Base-by-base conservation (phyloP, 2,797 vertebrate species). In the Tokudaia muenninki region DNA sequence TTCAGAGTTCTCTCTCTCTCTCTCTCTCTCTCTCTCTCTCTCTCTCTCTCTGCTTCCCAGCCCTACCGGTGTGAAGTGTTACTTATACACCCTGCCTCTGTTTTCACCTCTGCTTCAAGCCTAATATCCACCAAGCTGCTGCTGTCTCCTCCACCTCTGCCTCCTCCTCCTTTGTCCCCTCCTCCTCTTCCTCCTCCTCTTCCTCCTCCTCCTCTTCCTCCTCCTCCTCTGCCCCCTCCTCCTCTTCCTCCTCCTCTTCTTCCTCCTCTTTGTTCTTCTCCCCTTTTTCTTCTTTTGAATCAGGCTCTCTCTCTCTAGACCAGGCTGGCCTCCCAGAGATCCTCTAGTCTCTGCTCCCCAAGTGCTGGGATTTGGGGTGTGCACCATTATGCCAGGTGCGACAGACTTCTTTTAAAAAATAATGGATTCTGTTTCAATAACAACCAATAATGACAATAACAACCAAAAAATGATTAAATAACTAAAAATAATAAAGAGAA, bases 401-500 rank as follows among this genome's bases (percentile, higher is more conserved):
- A 91, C 17, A 81, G 77, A 0, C 8, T 72, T 50, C 72, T 94
- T 94, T 72, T 3, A 37, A 57, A 57, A 57, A 82, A 24, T 41
- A 74, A 41, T 41, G 10, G 37, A 74, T 22, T 21, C 21, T 41
- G 72, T 41, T 41, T 41, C 9, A 41, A 24, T 13, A 74, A 41
- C n/a, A 19, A n/a, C 14, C 9, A 41, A 41, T 13, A 74, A 41
- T 9, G 14, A n/a, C 34, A 70, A 70, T 70, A 31, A n/a, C 17
- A 3, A 26, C 24, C 8, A 61, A 61, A 26, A 50, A 50, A 50
- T 50, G 50, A n/a, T n/a, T 19, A n/a, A 34, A 34, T 37, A 59
- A 57, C 14, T 63, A 83, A 83, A 65, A 67, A 65, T 47, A 63
- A 63, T 29, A 34, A 65, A 95, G 96, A 94, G 82, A 37, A 26